These are phyloP conservation scores for Calcarius lapponicus DNA, from an alignment of 2,797 vertebrate species.

Conservation along the genomic window DNA sequence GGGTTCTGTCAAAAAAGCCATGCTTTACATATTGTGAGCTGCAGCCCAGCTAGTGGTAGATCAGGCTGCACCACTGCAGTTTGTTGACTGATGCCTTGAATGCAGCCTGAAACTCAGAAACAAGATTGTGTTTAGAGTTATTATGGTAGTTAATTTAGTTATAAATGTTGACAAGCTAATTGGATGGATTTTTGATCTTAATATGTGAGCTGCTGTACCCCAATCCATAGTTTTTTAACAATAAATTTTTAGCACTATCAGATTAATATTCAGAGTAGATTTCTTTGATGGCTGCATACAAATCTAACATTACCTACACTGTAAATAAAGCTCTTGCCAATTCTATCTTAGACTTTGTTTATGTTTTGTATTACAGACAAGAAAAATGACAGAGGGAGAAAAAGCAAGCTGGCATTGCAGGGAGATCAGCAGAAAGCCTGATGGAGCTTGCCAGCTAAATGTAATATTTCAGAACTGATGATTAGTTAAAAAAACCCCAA, in stretches of 20 bases:
- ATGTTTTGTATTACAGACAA: not conserved
- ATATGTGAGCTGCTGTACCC: not conserved
- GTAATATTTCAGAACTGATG: not conserved
- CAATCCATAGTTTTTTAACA: not conserved
- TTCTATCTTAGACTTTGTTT: not conserved
- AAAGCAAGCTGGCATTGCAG: not conserved
- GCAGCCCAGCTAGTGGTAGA: not conserved
- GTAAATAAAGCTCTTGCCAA: not conserved
- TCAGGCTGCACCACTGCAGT: not conserved
- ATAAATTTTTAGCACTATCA: not conserved
- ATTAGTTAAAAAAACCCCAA: not conserved
- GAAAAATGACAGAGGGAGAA: not conserved
- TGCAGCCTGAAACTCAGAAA: not conserved
- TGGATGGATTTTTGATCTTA: not conserved
- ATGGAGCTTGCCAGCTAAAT: not conserved
- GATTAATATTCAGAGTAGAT: not conserved
- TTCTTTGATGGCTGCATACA: not conserved
- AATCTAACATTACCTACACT: not conserved
- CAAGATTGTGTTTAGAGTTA: not conserved
- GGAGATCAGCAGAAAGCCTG: not conserved
- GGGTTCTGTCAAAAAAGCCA: not conserved
- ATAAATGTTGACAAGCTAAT: not conserved
- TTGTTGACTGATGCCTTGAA: not conserved
- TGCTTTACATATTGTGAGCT: not conserved
- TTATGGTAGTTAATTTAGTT: not conserved